Conservation (phyloP, 2,797 vertebrate species). For the Sebastes variabilis region DNA sequence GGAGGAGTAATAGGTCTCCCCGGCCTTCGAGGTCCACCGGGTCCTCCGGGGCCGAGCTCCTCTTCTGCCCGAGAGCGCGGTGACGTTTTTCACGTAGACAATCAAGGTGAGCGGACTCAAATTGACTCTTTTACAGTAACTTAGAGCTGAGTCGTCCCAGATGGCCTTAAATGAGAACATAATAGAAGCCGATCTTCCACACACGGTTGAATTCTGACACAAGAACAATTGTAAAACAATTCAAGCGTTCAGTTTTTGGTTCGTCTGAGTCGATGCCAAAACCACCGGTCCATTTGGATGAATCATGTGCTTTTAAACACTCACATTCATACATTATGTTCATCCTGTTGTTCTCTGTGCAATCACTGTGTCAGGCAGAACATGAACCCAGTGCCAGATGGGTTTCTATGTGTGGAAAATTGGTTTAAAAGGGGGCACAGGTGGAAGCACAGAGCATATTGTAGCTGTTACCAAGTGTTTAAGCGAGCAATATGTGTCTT, state of each 20-base stretch:
- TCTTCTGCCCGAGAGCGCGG: conserved; percentile 76
- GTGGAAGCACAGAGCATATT: conserved; percentile 22
- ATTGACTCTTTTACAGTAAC: conserved; percentile 10
- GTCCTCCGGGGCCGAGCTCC: conserved; percentile 53
- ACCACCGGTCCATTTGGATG: conserved; percentile 36
- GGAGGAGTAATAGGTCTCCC: conserved; percentile 81
- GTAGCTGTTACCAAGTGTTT: conserved; percentile 8
- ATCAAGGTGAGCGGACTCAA: conserved; percentile 81
- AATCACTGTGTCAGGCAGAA: conserved; percentile 37
- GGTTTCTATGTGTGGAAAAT: conserved; percentile 12
- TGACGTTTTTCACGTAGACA: conserved; percentile 87
- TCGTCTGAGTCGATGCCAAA: conserved; percentile 47
- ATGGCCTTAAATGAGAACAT: conserved; percentile 31
- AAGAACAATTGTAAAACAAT: conserved; percentile 43
- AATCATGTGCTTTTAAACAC: conserved; percentile 21
- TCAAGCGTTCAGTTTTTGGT: conserved; percentile 31
- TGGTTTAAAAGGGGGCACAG: conserved; percentile 19
- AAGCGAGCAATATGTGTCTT: conserved; percentile 13
- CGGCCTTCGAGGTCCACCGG: conserved; percentile 87
- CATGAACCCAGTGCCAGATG: conserved; percentile 6
- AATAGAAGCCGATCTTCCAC: conserved; percentile 22
- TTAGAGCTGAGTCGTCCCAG: conserved; percentile 22
- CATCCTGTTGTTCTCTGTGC: conserved; percentile 10
- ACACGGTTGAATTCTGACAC: conserved; percentile 31
- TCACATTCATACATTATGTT: conserved; percentile 8